Conservation (phyloP, 2,888 invertebrate species). For the Nomada ferruginata region DNA sequence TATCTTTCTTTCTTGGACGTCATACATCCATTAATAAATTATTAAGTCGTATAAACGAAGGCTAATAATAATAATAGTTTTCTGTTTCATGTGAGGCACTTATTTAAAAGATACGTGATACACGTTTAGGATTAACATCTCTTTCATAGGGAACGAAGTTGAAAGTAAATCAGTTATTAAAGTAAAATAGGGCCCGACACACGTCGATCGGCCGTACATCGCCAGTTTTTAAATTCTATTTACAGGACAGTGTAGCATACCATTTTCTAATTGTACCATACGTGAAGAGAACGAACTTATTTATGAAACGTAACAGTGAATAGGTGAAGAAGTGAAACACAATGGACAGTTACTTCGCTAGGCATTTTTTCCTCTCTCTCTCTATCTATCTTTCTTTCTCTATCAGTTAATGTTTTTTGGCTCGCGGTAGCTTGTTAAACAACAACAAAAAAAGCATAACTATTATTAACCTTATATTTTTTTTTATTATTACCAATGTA, state of each 20-base stretch:
- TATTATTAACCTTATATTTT: conserved; percentile 57
- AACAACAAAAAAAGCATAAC: conserved; percentile 46
- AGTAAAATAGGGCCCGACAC: conserved; percentile 24
- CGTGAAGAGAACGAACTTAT: conserved; percentile 59
- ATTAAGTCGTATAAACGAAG: background rate
- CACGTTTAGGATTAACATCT: conserved; percentile 39
- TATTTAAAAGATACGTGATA: conserved; percentile 52
- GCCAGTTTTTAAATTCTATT: conserved; percentile 59
- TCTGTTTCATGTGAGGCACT: conserved; percentile 16
- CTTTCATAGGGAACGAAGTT: conserved; percentile 27
- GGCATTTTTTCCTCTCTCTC: conserved; percentile 74
- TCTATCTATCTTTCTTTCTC: conserved; percentile 66
- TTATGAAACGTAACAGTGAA: conserved; percentile 57
- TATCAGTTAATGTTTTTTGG: conserved; percentile 67
- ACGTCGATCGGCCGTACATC: conserved; percentile 12
- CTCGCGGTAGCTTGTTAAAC: conserved; percentile 73
- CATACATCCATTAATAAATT: background rate
- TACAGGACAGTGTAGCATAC: conserved; percentile 55
- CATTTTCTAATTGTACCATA: conserved; percentile 65
- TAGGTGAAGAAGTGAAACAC: conserved; percentile 39
- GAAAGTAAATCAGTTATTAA: conserved; percentile 45
- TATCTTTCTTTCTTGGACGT: background rate
- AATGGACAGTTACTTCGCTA: conserved; percentile 80
- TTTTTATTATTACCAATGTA: conserved; percentile 67
- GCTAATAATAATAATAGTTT: background rate